Base-by-base conservation (phyloP, 1,140 invertebrate species). In the Dreissena rostriformis region DNA sequence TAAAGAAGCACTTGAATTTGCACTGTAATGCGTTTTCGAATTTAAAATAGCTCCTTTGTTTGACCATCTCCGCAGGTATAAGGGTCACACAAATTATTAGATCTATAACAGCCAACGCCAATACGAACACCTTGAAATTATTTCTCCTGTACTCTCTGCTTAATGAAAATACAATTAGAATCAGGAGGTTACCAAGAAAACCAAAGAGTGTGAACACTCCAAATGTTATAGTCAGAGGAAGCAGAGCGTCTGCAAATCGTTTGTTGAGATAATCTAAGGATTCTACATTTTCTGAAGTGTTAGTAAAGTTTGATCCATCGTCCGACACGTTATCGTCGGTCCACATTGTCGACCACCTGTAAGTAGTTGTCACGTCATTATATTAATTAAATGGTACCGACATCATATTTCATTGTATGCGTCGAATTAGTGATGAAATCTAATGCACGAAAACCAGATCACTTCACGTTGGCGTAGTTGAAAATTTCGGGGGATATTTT, bases 71-170 rank as follows among this genome's bases (percentile, higher is more conserved):
- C 7, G 81, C 81, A 14, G 81, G 81, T 12, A 83, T 70, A 14
- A 83, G 51, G 6, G 73, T 75, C 17, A 53, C 11, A 57, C 81
- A 83, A n/a, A 63, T 76, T 19, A 70, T 51, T 0, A 83, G 55
- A 73, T 83, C 81, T 53, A 83, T 68, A 6, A 70, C 61, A 6
- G 14, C 81, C 22, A 83, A 61, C 15, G 66, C 68, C 22, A 83
- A n/a, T 6, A 83, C 81, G 75, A 83, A 82, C 24, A 82, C 63
- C 52, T 83, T 83, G 65, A 83, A 76, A 29, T 83, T 83, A 53
- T 55, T 75, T 11, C 73, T 49, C 7, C 52, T 52, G 26, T 83
- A 76, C 14, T 83, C 73, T 17, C 63, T 71, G 53, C 73, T 70
- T 7, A 61, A n/a, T 10, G 73, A 65, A 73, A 83, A 76, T n/a